Evolutionary conservation across 2,888 invertebrate genomes (phyloP), one percentile per base, ranked within the genome.

Genomic region (Coenonympha arcania): DNA sequence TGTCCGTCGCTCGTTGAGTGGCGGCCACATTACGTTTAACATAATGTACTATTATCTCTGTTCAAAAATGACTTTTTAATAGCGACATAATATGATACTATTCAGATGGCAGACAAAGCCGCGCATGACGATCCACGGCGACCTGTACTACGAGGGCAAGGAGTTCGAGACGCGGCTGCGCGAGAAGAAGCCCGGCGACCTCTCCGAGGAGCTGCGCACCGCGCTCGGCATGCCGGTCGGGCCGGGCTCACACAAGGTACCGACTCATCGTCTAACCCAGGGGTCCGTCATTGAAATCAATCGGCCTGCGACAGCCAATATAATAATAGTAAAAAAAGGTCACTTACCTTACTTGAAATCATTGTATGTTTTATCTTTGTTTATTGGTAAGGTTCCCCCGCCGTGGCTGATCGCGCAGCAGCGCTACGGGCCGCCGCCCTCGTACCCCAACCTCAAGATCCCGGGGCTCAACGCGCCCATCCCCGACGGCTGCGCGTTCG

Each of bases 141-240:
- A 99, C 82, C 87, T 99, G 6, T 99, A 99, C 78, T 99, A 99
- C 75, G 99, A 99, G 79, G 98, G 99, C 34, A 99, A 99, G 78
- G 99, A 99, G 82, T 97, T 98, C 75, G 99, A 99, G 81, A 99
- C 99, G 0, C 89, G 98, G 26, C 87, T 99, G 52, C 95, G 96
- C 52, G 99, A 99, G 77, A 99, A 99, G 83, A 99, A 99, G 70
- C 99, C 99, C 0, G 99, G 99, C 0, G 98, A 99, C 72, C 79
- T 99, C 26, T 94, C 96, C 0, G 98, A 99, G 72, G 99, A 99
- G 68, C 77, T 99, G 54, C 88, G 98, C 42, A 98, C 97, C 2
- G 98, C 99, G 0, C 88, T 99, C 39, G 99, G 99, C 20, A 99
- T 99, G 99, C 99, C 99, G 0, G 94, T 98, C 6, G 99, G 99